Percentiles rank a stretch among this genome's conserved stretches.
Evolutionary conservation across 2,888 invertebrate genomes (phyloP).

Genomic region (Protula sp.): DNA sequence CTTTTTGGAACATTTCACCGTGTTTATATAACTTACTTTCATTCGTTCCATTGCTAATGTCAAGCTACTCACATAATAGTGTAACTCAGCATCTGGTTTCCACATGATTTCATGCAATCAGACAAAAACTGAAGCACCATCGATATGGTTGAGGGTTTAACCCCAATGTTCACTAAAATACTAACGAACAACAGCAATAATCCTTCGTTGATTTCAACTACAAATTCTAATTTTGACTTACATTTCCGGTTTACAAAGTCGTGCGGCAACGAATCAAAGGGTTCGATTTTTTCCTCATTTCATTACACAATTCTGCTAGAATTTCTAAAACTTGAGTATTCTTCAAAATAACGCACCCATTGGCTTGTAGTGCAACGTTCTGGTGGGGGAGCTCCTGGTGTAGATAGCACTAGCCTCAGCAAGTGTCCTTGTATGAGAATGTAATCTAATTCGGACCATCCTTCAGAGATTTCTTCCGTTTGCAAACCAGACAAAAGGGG

Average conservation of each 20-base stretch:
- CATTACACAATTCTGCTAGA: neutral
- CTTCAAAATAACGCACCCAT: neutral
- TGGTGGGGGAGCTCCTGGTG: too few relatives aligned
- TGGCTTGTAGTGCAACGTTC: neutral
- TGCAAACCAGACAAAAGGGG: neutral
- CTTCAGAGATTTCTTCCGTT: neutral
- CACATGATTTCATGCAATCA: neutral
- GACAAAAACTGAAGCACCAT: neutral
- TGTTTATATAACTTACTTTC: conserved; percentile 48
- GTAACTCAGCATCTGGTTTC: neutral
- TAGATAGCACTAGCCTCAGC: neutral
- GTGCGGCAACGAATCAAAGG: neutral
- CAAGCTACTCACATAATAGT: conserved; percentile 21
- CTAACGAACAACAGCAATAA: neutral
- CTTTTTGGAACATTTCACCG: conserved; percentile 42
- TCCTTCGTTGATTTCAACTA: neutral
- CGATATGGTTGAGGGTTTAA: neutral
- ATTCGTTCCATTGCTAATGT: conserved; percentile 39
- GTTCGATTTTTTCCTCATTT: neutral
- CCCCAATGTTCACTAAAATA: neutral
- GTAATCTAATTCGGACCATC: neutral
- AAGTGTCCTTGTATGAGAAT: neutral
- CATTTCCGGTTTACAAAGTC: too few relatives aligned
- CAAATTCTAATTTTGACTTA: neutral
- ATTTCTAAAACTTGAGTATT: neutral